These are phyloP conservation scores for Semnopithecus entellus DNA, from an alignment of 2,113 vertebrate species.

Conservation along the genomic window DNA sequence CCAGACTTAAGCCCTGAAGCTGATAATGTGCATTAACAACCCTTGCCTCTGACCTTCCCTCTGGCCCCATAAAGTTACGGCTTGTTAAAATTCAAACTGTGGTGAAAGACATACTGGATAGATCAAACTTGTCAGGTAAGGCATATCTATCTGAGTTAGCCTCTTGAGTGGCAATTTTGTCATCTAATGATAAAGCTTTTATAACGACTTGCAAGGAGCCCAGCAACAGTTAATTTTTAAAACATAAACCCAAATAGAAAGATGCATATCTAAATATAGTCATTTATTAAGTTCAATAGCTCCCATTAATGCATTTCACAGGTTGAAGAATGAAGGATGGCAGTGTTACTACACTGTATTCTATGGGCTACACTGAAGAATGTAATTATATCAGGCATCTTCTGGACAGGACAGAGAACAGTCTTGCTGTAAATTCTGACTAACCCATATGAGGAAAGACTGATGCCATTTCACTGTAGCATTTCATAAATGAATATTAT, in stretches of 20 bases:
- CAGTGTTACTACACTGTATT: not conserved
- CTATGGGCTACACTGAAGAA: not conserved
- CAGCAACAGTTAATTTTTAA: slow-evolving; percentile 14
- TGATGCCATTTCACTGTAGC: not conserved
- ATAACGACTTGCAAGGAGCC: not conserved
- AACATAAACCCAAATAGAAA: not conserved
- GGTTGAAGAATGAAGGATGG: not conserved
- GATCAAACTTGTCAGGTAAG: not conserved
- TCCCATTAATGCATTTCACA: not conserved
- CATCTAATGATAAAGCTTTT: not conserved
- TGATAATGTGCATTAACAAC: not conserved
- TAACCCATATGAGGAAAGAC: not conserved
- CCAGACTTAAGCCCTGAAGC: not conserved
- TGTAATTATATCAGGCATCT: not conserved
- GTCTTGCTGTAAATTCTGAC: not conserved
- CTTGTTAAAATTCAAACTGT: not conserved
- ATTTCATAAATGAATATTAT: not conserved
- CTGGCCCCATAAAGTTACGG: not conserved
- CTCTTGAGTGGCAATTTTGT: slow-evolving; percentile 7
- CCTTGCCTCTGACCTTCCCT: not conserved
- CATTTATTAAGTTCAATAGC: slow-evolving; percentile 27
- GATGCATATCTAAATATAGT: not conserved
- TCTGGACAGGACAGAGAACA: not conserved
- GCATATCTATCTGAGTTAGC: not conserved
- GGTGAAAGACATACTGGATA: not conserved